Conservation (phyloP, 2,113 vertebrate genomes). For the Silurus asotus region DNA sequence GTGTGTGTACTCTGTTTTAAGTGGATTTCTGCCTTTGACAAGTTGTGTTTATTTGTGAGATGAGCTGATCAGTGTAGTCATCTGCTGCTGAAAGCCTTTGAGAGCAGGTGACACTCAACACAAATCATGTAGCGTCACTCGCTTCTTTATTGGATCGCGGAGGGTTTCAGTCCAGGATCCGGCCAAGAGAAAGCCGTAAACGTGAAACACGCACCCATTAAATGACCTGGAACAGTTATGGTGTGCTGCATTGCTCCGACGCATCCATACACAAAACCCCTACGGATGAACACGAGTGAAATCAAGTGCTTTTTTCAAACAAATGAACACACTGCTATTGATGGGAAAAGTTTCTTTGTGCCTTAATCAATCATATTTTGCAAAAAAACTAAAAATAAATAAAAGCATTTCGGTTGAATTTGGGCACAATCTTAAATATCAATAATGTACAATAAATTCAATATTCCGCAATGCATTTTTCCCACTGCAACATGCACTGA, state of each 20-base stretch:
- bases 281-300: background rate
- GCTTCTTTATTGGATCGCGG: background rate
- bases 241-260: background rate
- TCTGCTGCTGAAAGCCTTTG: background rate
- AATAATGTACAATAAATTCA: background rate
- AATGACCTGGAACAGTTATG: background rate
- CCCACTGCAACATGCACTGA: background rate
- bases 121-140: background rate
- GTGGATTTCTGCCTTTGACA: background rate
- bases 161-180: background rate
- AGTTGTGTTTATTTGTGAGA: constrained; percentile 5
- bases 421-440: background rate
- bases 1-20: background rate
- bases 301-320: background rate
- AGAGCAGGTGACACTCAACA: background rate
- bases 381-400: too few relatives aligned
- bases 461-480: background rate
- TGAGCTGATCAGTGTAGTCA: background rate
- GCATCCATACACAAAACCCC: too few relatives aligned
- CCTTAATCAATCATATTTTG: too few relatives aligned
- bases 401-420: background rate
- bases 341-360: too few relatives aligned
- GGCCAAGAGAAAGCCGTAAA: background rate
- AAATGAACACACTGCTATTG: background rate
- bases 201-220: background rate